phyloP scores from a whole-genome alignment of 2,797 vertebrate species.

The Propithecus deckenii region DNA sequence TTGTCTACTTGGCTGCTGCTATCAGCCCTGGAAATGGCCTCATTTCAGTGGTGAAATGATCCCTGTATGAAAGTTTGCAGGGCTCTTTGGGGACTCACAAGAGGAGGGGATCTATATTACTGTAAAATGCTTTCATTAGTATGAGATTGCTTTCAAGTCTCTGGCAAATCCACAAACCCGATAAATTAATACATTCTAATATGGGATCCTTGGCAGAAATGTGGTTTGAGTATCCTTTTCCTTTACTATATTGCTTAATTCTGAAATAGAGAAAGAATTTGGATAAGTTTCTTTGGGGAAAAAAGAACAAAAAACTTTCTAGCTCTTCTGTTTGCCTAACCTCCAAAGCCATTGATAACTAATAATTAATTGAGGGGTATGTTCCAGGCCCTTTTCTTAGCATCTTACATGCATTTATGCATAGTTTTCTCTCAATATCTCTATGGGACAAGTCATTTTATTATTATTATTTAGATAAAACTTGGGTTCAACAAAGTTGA shows the following conservation, averaged over 20 bases:
- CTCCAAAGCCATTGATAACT: not conserved
- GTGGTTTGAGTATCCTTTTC: not conserved
- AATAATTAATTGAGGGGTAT: not conserved
- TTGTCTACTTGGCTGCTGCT: not conserved
- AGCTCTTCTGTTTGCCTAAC: not conserved
- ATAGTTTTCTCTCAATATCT: not conserved
- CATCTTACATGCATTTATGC: not conserved
- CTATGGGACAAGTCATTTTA: not conserved
- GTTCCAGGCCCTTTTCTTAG: not conserved
- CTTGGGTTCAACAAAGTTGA: not conserved
- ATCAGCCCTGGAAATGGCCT: conserved; percentile 9
- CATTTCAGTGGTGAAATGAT: conserved; percentile 12
- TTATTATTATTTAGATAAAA: not conserved
- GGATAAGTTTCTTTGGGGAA: not conserved
- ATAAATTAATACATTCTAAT: not conserved
- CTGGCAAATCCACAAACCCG: not conserved
- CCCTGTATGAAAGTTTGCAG: not conserved
- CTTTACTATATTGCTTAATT: not conserved
- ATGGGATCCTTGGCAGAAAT: not conserved
- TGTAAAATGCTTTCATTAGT: not conserved
- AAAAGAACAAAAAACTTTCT: not conserved
- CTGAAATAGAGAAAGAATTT: not conserved
- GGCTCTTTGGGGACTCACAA: not conserved
- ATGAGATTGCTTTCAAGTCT: not conserved
- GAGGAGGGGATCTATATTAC: not conserved